Evolutionary conservation across 2,797 vertebrate species (phyloP).

Genomic region (Characodon lateralis): DNA sequence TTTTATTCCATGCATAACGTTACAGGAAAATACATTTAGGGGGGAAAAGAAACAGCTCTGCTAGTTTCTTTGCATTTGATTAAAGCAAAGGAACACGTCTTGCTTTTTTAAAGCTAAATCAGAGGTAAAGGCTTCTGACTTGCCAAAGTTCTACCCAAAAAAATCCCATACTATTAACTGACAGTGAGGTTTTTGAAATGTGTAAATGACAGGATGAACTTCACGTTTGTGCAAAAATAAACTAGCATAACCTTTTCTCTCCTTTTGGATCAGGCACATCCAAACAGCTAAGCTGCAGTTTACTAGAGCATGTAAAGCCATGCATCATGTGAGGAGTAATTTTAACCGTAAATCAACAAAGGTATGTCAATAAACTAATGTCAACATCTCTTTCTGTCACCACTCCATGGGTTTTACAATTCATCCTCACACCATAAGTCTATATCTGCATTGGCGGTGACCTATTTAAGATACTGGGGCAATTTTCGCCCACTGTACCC

Average conservation of each 20-base stretch:
- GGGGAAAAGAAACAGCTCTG: neutral
- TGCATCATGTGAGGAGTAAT: constrained; percentile 40
- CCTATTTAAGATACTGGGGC: constrained; percentile 60
- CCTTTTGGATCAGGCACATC: constrained; percentile 16
- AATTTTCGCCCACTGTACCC: constrained; percentile 44
- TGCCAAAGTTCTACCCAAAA: neutral
- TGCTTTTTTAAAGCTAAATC: neutral
- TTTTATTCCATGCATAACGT: constrained; percentile 10
- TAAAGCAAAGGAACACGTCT: neutral
- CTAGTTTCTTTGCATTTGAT: neutral
- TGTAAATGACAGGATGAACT: neutral
- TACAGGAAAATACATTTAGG: constrained; percentile 10
- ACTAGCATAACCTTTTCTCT: neutral
- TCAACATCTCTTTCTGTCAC: constrained; percentile 46
- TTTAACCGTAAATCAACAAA: constrained; percentile 61
- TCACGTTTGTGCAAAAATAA: neutral
- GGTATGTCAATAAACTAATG: constrained; percentile 52
- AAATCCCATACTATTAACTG: neutral
- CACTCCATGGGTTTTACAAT: constrained; percentile 26
- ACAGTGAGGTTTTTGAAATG: neutral
- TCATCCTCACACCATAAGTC: constrained; percentile 30
- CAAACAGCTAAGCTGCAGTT: constrained; percentile 25
- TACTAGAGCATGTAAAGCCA: constrained; percentile 40
- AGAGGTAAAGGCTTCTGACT: neutral
- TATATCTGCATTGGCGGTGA: constrained; percentile 42